A percentile compares a stretch with the other conserved stretches of the same genome.
Evolutionary conservation across 2,113 vertebrate species (phyloP).

Genomic region (Urocolius indicus): DNA sequence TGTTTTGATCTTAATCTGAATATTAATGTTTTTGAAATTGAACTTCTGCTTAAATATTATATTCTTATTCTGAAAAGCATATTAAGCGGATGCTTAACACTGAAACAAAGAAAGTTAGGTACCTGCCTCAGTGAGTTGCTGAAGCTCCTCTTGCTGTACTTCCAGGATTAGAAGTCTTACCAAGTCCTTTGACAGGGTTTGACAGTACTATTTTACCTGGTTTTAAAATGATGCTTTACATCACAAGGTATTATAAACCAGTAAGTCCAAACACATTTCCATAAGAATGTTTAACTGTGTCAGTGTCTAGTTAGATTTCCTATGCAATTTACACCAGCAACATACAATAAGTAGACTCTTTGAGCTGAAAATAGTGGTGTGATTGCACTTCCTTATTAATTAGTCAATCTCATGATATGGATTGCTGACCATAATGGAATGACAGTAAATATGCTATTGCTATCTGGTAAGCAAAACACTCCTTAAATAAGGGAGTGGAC

Average conservation of each 20-base stretch:
- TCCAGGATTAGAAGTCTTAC: conserved; percentile 1
- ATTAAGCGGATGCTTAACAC: not conserved
- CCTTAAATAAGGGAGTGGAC: conserved; percentile 33
- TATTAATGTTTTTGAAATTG: not conserved
- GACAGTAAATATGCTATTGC: conserved; percentile 53
- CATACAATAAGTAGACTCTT: conserved; percentile 72
- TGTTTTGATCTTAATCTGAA: not conserved
- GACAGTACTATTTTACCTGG: not conserved
- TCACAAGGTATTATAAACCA: conserved; percentile 19
- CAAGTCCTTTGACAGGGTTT: not conserved
- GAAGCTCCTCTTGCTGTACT: not conserved
- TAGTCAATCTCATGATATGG: conserved; percentile 73
- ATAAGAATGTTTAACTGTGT: conserved; percentile 53
- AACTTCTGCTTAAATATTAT: not conserved
- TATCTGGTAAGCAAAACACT: conserved; percentile 55
- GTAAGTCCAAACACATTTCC: conserved; percentile 57
- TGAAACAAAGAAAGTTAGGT: not conserved
- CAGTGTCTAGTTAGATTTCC: conserved; percentile 65
- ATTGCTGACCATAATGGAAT: conserved; percentile 73
- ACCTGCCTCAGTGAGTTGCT: not conserved
- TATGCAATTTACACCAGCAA: conserved; percentile 73
- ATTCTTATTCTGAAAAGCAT: not conserved
- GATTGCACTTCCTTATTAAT: conserved; percentile 72
- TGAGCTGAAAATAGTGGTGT: conserved; percentile 70
- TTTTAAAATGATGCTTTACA: not conserved